phyloP scores from a whole-genome alignment of 2,797 vertebrate genomes.

The Notolepis coatsorum region DNA sequence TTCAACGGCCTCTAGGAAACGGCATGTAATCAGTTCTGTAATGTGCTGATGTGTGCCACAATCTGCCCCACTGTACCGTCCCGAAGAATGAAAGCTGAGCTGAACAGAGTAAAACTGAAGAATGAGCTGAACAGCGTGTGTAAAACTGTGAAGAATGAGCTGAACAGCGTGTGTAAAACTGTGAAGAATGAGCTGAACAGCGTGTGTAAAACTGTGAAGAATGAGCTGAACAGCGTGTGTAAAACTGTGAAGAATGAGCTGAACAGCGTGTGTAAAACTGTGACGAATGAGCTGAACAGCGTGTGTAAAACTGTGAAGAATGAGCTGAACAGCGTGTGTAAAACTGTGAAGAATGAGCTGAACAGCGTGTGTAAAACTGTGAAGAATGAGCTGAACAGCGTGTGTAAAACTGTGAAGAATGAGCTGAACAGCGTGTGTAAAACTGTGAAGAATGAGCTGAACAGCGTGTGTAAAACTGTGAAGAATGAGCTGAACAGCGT shows the following conservation, averaged over 20 bases:
- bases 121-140: constrained; percentile 21
- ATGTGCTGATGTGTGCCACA: constrained; percentile 29
- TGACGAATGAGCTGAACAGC: too few relatives aligned
- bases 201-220: too few relatives aligned
- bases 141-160: too few relatives aligned
- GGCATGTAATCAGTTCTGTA: background rate
- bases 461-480: too few relatives aligned
- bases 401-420: too few relatives aligned
- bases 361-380: background rate
- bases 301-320: constrained; percentile 11
- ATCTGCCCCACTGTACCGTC: constrained; percentile 11
- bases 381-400: constrained; percentile 21
- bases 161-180: background rate
- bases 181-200: constrained; percentile 18
- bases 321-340: constrained; percentile 18
- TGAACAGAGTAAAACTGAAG: constrained; percentile 11
- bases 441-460: constrained; percentile 13
- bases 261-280: constrained; percentile 27
- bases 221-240: too few relatives aligned
- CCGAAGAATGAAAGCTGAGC: too few relatives aligned
- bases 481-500: too few relatives aligned
- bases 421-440: too few relatives aligned
- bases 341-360: too few relatives aligned
- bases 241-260: constrained; percentile 14
- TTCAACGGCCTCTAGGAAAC: too few relatives aligned